Conservation (phyloP, 2,113 vertebrate genomes). For the Poeciliopsis occidentalis region DNA sequence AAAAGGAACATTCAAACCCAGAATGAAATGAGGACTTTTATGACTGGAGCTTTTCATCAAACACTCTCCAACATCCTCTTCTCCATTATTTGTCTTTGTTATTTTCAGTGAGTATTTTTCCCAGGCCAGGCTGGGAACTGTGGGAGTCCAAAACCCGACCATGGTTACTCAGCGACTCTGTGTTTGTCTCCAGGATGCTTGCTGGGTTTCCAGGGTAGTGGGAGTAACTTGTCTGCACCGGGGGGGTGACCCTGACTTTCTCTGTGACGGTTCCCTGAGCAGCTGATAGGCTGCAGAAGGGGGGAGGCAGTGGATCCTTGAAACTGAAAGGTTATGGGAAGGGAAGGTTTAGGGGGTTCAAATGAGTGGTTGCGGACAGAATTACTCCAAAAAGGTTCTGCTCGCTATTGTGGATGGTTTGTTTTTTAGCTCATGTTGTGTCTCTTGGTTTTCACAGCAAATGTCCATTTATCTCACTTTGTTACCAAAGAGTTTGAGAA, state of each 20-base stretch:
- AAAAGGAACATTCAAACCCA: conserved; percentile 6
- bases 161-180: conserved; percentile 50
- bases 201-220: conserved; percentile 73
- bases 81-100: conserved; percentile 44
- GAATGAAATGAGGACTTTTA: conserved; percentile 10
- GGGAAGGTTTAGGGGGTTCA: conserved; percentile 41
- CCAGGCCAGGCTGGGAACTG: conserved; percentile 62
- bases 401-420: conserved; percentile 34
- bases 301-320: conserved; percentile 41
- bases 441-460: background rate
- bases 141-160: conserved; percentile 60
- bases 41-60: conserved; percentile 30
- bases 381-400: conserved; percentile 39
- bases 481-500: background rate
- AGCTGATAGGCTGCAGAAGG: conserved; percentile 65
- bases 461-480: background rate
- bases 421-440: conserved; percentile 8
- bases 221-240: conserved; percentile 62
- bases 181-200: conserved; percentile 76
- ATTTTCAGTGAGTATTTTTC: conserved; percentile 59
- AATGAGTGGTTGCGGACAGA: conserved; percentile 35
- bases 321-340: conserved; percentile 72
- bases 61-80: conserved; percentile 38
- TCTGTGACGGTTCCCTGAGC: conserved; percentile 59
- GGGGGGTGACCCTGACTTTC: conserved; percentile 68